Evolutionary conservation across 1,140 invertebrate species (phyloP), one percentile per base, ranked within the genome.

Genomic region (Pemphigus obesinymphae): DNA sequence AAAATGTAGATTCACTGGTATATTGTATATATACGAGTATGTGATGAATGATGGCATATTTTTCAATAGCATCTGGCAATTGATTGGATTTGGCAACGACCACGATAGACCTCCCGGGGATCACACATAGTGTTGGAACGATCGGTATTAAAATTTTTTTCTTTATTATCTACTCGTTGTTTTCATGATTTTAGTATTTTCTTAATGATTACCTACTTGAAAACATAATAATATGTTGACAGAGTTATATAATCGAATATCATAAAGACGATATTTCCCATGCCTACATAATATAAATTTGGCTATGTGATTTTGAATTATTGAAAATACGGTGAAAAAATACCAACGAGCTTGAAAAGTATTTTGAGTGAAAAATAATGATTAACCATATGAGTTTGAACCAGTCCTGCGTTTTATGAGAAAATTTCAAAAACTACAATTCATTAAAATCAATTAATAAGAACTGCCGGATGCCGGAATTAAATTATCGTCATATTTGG

Each of bases 41-140:
- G 10, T n/a, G 37, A 26, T n/a, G n/a, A n/a, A n/a, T n/a, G n/a
- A n/a, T 7, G 11, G 34, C n/a, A 70, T 70, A 70, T 43, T 70
- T 70, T 43, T 70, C 66, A 26, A 70, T 6, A 43, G 37, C 37
- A 70, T 70, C 66, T 70, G 66, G 66, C 66, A 43, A 43, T 43
- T 43, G 34, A 70, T 70, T 70, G 37, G 23, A 43, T 43, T 70
- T 43, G 0, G 5, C 66, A 70, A 70, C n/a, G 23, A 17, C 66
- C 5, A 15, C 2, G 4, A 43, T 70, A 70, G 37, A 23, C n/a
- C n/a, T 26, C n/a, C 23, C 13, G 17, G 20, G 20, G 61, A 66
- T n/a, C n/a, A n/a, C n/a, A 66, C 20, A 66, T 5, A 37, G n/a
- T 17, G 31, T n/a, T 20, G 37, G 10, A 66, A 40, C 2, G 17